phyloP scores from a whole-genome alignment of 2,888 invertebrate genomes.

The Lamellibrachia columna region DNA sequence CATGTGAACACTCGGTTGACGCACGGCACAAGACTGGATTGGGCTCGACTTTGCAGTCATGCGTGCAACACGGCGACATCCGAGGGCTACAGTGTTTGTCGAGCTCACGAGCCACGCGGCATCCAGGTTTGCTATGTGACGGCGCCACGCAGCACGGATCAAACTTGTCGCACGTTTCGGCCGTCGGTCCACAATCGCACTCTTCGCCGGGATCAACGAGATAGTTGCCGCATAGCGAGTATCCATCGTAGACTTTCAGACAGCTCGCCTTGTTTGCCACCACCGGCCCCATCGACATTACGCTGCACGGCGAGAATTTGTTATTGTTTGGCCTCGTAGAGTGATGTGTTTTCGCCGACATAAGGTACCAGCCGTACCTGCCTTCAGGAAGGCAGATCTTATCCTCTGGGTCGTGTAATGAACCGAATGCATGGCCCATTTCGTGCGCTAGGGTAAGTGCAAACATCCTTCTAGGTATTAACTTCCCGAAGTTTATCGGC shows the following conservation, averaged over 20 bases:
- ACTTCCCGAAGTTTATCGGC: not conserved
- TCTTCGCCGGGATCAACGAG: not conserved
- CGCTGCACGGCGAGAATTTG: not conserved
- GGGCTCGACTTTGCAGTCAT: not conserved
- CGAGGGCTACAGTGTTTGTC: constrained; percentile 19
- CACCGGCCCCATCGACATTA: not conserved
- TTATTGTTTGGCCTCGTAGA: not conserved
- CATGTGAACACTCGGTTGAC: not conserved
- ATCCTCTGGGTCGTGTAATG: not conserved
- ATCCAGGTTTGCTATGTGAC: not conserved
- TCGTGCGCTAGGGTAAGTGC: constrained; percentile 21
- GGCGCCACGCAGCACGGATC: not conserved
- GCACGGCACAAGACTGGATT: not conserved
- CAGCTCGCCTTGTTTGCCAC: not conserved
- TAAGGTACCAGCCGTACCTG: not conserved
- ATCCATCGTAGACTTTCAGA: not conserved
- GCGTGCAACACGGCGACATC: constrained; percentile 14
- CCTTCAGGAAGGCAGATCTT: not conserved
- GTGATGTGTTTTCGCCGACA: not conserved
- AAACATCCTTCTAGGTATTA: not conserved
- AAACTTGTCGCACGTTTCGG: not conserved
- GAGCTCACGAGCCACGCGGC: not conserved
- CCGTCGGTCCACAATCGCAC: constrained; percentile 20
- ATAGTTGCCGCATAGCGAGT: not conserved
- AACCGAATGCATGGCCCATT: constrained; percentile 20